These are phyloP conservation scores for human (Homo sapiens) DNA, from an alignment of 2,113 vertebrate genomes.

Conservation along the genomic window DNA sequence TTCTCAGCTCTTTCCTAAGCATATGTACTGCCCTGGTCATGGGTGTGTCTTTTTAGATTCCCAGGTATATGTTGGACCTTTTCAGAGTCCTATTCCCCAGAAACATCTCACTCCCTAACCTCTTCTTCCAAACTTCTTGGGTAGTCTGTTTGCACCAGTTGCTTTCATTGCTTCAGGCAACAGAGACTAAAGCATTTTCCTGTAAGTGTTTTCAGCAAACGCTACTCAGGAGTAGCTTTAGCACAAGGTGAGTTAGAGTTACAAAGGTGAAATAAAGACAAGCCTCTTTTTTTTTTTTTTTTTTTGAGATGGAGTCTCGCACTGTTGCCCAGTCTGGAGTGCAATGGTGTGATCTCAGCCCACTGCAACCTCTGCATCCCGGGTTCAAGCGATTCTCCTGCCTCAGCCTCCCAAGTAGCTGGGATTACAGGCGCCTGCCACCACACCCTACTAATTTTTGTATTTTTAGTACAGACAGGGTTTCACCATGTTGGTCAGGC, in stretches of 20 bases:
- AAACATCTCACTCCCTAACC: background rate
- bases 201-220: background rate
- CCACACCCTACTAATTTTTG: too few relatives aligned
- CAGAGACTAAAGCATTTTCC: background rate
- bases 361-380: too few relatives aligned
- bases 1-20: background rate
- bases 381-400: too few relatives aligned
- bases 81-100: background rate
- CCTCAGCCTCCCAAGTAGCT: too few relatives aligned
- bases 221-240: background rate
- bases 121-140: background rate
- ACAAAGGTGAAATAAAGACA: background rate
- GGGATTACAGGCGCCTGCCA: too few relatives aligned
- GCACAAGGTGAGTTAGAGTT: background rate
- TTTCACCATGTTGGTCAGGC: too few relatives aligned
- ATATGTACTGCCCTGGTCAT: background rate
- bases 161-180: background rate
- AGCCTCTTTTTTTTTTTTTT: background rate
- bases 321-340: too few relatives aligned
- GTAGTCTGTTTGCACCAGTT: background rate
- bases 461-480: too few relatives aligned
- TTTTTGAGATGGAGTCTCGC: too few relatives aligned
- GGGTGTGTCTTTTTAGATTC: background rate
- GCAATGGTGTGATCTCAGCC: too few relatives aligned
- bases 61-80: background rate